These are phyloP conservation scores for Pungitius pungitius DNA, from an alignment of 2,113 vertebrate species.

Conservation along the genomic window DNA sequence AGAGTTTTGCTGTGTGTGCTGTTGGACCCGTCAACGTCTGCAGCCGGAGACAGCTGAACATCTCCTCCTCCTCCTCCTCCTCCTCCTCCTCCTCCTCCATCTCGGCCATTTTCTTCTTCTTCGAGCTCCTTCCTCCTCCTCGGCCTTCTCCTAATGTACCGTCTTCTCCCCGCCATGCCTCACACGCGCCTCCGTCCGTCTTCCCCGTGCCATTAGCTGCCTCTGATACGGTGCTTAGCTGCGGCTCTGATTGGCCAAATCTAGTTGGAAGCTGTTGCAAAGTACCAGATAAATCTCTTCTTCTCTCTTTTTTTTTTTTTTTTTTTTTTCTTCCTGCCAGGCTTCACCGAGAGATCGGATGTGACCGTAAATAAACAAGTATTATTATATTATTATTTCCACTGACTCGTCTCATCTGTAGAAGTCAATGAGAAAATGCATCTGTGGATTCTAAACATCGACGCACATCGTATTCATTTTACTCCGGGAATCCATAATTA, in stretches of 20 bases:
- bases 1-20: slow-evolving; percentile 52
- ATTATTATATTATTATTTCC: neutral
- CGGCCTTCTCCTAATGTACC: slow-evolving; percentile 37
- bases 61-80: slow-evolving; percentile 38
- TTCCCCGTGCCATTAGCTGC: slow-evolving; percentile 59
- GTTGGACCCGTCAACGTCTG: slow-evolving; percentile 57
- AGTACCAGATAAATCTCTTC: slow-evolving; percentile 52
- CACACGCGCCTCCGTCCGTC: slow-evolving; percentile 41
- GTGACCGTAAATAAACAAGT: slow-evolving; percentile 28
- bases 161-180: slow-evolving; percentile 46
- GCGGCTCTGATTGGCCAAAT: slow-evolving; percentile 54
- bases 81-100: slow-evolving; percentile 31
- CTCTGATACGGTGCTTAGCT: slow-evolving; percentile 49
- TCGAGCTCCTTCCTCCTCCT: slow-evolving; percentile 22
- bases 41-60: slow-evolving; percentile 55
- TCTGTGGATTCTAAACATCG: neutral
- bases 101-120: slow-evolving; percentile 5
- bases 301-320: neutral
- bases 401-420: neutral
- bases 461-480: too few relatives aligned
- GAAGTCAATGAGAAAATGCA: neutral
- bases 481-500: too few relatives aligned
- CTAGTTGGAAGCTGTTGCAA: slow-evolving; percentile 40
- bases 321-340: neutral
- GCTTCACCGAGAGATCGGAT: slow-evolving; percentile 8